Base-by-base conservation (phyloP, 2,113 vertebrate genomes). In the Limnothrissa miodon region DNA sequence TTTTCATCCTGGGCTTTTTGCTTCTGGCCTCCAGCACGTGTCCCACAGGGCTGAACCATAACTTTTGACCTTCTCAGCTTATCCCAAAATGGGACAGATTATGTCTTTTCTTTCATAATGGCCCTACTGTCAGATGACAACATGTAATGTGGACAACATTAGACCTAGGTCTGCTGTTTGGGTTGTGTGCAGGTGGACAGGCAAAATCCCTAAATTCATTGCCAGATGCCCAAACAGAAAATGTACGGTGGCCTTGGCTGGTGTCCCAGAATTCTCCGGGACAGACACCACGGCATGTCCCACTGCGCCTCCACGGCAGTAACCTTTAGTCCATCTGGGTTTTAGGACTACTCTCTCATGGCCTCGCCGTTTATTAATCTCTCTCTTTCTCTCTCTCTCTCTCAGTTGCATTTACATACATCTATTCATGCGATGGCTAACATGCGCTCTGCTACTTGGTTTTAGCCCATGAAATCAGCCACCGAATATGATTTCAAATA, bases 261-360 rank as follows among this genome's bases (percentile, higher is more conserved):
- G 46, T 82, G 19, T 86, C 83, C 82, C 80, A 86, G 80, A 86
- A 81, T 80, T 25, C 78, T 39, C 79, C 80, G 53, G 25, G 42
- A 82, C 70, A 78, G 45, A 9, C 59, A 11, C 59, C 11, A 15
- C 13, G 10, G 25, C 29, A 15, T 66, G 59, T 66, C 59, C 59
- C 29, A 15, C 11, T 33, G 59, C 10, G 29, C 59, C 29, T 23
- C 11, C n/a, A 9, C 10, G 59, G 59, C 59, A 15, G 9, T 66
- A 66, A 66, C 59, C 59, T 66, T 66, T 66, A 66, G 11, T 66
- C 25, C 59, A 66, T 66, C 59, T 66, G 59, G 9, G 59, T 66
- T 29, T 29, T 25, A 33, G 59, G 13, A 25, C 59, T 10, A 66
- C 29, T 13, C 1, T 25, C 59, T 33, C 25, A 25, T 33, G 59